Evolutionary conservation across 2,797 vertebrate genomes (phyloP).

Genomic region (Spheniscus humboldti): DNA sequence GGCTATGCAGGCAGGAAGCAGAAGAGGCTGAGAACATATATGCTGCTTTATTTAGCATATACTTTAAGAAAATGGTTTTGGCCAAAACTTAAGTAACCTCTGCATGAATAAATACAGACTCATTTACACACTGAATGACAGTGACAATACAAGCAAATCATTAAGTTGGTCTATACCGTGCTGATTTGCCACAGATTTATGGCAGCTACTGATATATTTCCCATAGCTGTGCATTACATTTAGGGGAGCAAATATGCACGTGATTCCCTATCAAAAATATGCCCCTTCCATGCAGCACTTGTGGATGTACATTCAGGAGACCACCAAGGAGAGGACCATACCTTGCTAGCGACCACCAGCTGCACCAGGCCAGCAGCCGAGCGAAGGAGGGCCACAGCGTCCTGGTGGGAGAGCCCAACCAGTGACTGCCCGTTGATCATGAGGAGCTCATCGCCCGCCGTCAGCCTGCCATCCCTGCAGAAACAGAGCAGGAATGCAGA

Average conservation of each 20-base stretch:
- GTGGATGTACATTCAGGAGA: not conserved
- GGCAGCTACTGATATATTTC: not conserved
- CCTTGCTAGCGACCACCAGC: slow-evolving; percentile 91
- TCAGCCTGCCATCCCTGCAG: slow-evolving; percentile 90
- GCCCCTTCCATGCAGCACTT: rapidly evolving
- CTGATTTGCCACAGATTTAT: not conserved
- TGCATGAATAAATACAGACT: slow-evolving; percentile 4
- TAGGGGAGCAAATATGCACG: not conserved
- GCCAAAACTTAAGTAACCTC: not conserved
- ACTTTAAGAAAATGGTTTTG: slow-evolving; percentile 18
- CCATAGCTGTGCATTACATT: not conserved
- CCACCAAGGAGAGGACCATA: slow-evolving; percentile 57
- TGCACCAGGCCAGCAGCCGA: slow-evolving; percentile 87
- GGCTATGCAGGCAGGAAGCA: not conserved
- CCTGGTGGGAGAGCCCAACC: slow-evolving; percentile 93
- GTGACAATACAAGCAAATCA: slow-evolving; percentile 10
- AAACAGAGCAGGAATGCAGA: slow-evolving; percentile 1
- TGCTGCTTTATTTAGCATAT: not conserved
- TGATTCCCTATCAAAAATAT: not conserved
- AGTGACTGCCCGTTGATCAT: slow-evolving; percentile 94
- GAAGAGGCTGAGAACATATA: not conserved
- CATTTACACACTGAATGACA: not conserved
- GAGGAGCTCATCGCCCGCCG: slow-evolving; percentile 88
- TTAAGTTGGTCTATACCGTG: not conserved
- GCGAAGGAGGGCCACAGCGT: slow-evolving; percentile 88